phyloP scores from a whole-genome alignment of 2,113 vertebrate species.

The Zingel zingel region DNA sequence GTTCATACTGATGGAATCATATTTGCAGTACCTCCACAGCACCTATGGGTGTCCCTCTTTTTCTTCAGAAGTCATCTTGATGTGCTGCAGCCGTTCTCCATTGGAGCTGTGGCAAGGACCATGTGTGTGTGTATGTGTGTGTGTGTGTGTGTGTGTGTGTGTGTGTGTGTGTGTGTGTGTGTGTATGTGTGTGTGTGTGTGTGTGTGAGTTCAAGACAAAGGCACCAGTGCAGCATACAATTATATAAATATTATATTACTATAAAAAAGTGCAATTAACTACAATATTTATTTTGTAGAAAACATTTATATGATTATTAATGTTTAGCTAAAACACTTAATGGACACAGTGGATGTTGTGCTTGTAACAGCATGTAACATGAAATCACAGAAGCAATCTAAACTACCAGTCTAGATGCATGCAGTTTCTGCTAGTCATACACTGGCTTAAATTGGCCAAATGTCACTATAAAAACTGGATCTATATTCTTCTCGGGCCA shows the following conservation, averaged over 20 bases:
- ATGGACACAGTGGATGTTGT: background rate
- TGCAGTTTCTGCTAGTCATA: background rate
- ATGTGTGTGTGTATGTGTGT: constrained; percentile 1
- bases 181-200: constrained; percentile 7
- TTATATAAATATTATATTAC: constrained; percentile 19
- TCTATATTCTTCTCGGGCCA: background rate
- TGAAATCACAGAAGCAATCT: background rate
- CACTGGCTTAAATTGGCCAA: background rate
- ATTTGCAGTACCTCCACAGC: constrained; percentile 73
- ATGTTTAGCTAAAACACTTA: constrained; percentile 13
- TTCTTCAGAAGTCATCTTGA: constrained; percentile 76
- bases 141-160: constrained; percentile 17
- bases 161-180: constrained; percentile 5
- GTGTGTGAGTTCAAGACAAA: constrained; percentile 12
- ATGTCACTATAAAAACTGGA: background rate
- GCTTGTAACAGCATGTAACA: background rate
- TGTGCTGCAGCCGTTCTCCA: constrained; percentile 24
- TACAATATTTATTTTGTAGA: too few species aligned
- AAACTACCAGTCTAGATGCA: background rate
- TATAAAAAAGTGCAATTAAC: constrained; percentile 24
- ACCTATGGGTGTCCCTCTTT: constrained; percentile 87
- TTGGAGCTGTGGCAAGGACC: constrained; percentile 8
- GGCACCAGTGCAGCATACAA: constrained; percentile 30
- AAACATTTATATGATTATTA: constrained; percentile 1
- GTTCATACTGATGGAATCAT: constrained; percentile 2